Evolutionary conservation across 2,888 invertebrate species (phyloP).

Genomic region (Uropetala carovei): DNA sequence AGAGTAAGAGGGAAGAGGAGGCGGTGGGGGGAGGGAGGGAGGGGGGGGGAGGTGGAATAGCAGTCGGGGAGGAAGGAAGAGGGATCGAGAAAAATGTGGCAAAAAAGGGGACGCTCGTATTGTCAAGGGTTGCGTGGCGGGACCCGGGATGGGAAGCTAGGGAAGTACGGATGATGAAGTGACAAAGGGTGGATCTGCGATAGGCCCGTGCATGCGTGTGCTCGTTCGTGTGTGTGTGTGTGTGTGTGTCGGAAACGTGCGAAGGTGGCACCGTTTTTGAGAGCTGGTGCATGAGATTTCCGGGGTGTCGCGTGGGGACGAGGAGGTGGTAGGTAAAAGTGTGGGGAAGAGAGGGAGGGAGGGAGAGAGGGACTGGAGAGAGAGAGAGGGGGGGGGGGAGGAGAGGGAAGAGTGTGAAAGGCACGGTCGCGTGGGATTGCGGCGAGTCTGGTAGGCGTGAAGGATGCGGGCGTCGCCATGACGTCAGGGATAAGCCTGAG

Average conservation of each 20-base stretch:
- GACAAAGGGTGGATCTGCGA: neutral
- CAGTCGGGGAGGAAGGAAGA: neutral
- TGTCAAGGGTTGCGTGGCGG: neutral
- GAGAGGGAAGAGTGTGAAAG: neutral
- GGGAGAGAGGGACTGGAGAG: neutral
- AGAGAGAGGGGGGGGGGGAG: neutral
- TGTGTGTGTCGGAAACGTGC: neutral
- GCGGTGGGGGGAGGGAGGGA: neutral
- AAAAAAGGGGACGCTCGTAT: neutral
- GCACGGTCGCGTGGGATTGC: neutral
- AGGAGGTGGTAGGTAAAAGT: neutral
- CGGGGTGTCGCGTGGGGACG: neutral
- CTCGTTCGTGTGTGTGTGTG: neutral
- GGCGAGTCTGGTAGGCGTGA: neutral
- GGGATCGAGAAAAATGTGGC: neutral
- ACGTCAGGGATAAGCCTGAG: slow-evolving; percentile 43
- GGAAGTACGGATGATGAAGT: slow-evolving; percentile 8
- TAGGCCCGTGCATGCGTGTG: neutral
- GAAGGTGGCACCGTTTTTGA: neutral
- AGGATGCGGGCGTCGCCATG: slow-evolving; percentile 21
- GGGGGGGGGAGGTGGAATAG: neutral
- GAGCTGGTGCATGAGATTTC: neutral
- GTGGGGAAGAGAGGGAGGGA: neutral
- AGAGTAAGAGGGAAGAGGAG: neutral
- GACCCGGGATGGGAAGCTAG: neutral